A percentile compares a stretch with the other conserved stretches of the same genome.
phyloP scores from a whole-genome alignment of 2,797 vertebrate species.

The Amblyopsis hoosieri region DNA sequence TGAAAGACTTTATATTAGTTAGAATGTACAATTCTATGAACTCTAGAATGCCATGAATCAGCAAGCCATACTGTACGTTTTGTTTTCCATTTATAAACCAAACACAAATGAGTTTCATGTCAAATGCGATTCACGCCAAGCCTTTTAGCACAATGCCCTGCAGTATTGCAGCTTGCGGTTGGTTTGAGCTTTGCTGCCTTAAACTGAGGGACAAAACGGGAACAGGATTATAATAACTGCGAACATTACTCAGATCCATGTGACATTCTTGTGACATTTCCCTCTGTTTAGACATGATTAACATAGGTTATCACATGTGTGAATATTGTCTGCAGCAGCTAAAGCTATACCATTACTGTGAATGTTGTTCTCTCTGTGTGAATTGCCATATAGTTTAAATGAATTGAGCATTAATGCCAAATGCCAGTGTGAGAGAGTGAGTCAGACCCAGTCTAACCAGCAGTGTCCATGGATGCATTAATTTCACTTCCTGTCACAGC shows the following conservation, averaged over 20 bases:
- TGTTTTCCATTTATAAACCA: slow-evolving; percentile 22
- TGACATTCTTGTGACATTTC: too few relatives aligned
- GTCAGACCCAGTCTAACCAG: slow-evolving; percentile 45
- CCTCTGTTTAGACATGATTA: slow-evolving; percentile 41
- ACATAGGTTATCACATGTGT: slow-evolving; percentile 25
- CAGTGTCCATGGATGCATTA: slow-evolving; percentile 42
- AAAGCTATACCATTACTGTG: slow-evolving; percentile 26
- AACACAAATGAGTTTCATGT: slow-evolving; percentile 26
- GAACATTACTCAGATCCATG: too few relatives aligned
- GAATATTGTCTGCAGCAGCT: slow-evolving; percentile 43
- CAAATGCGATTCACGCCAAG: slow-evolving; percentile 44
- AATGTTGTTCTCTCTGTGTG: slow-evolving; percentile 34
- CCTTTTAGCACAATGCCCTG: slow-evolving; percentile 72
- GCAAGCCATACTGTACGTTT: slow-evolving; percentile 2
- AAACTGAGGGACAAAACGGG: slow-evolving; percentile 3
- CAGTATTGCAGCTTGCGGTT: slow-evolving; percentile 51
- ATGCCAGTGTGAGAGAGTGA: slow-evolving; percentile 30
- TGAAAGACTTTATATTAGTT: slow-evolving; percentile 21
- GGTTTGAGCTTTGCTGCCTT: slow-evolving; percentile 31
- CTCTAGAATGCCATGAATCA: slow-evolving; percentile 17
- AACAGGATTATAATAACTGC: neutral
- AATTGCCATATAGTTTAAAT: slow-evolving; percentile 28
- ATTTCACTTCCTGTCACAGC: slow-evolving; percentile 33
- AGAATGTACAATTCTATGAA: slow-evolving; percentile 25
- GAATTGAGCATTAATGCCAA: slow-evolving; percentile 30